Percentiles rank a stretch among this genome's conserved stretches.
Evolutionary conservation across 64 coral and sea anemone species (phyloP).

Genomic region (Stylophora pistillata): DNA sequence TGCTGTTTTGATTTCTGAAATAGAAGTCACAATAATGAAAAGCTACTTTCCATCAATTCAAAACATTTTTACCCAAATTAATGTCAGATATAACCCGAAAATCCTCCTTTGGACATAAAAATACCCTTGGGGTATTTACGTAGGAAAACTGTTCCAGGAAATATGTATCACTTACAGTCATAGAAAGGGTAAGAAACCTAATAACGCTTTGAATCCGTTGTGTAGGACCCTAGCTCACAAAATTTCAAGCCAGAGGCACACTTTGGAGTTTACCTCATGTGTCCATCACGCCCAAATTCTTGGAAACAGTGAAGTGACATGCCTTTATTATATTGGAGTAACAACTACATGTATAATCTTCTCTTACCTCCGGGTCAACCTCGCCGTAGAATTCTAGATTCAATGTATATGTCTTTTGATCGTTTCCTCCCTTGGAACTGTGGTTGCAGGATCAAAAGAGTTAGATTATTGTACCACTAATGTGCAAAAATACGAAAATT

Average conservation of each 20-base stretch:
- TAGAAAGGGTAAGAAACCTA: too few relatives aligned
- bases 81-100: too few relatives aligned
- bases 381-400: constrained; percentile 78
- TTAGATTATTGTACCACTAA: background rate
- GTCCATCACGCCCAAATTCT: background rate
- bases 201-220: too few relatives aligned
- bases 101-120: too few relatives aligned
- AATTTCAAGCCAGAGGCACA: background rate
- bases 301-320: background rate
- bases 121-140: too few relatives aligned
- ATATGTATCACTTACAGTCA: too few relatives aligned
- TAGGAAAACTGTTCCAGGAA: too few relatives aligned
- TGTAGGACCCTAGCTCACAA: too few relatives aligned
- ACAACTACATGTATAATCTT: background rate
- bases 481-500: background rate
- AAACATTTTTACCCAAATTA: too few relatives aligned
- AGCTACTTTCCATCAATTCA: too few relatives aligned
- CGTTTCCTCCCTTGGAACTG: constrained; percentile 81
- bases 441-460: background rate
- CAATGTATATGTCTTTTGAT: constrained; percentile 78
- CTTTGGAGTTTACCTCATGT: background rate
- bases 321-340: background rate
- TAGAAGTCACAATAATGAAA: background rate
- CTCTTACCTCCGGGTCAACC: constrained; percentile 74
- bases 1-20: constrained; percentile 83